Conservation (phyloP, 2,888 invertebrate genomes). For the Mythimna pallens region DNA sequence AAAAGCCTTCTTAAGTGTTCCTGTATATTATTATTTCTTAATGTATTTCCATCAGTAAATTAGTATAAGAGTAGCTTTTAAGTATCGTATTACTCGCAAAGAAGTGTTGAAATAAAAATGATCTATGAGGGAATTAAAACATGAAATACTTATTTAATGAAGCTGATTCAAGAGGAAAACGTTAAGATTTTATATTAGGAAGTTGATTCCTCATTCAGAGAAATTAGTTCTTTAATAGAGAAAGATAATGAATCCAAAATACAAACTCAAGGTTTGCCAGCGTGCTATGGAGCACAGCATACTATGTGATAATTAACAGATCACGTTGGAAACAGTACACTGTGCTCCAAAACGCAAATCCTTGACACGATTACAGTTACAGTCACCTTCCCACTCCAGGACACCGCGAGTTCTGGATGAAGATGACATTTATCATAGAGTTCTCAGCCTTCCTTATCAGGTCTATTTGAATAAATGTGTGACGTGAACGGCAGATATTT, state of each 20-base stretch:
- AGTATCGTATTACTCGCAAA: constrained; percentile 8
- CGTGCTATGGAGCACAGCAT: too few species aligned
- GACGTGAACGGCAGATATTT: too few species aligned
- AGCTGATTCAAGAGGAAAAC: neutral
- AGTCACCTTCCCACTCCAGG: too few species aligned
- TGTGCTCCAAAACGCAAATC: too few species aligned
- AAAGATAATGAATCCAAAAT: neutral
- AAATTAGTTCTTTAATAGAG: neutral
- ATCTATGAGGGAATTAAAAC: neutral
- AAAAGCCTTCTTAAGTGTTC: constrained; percentile 6
- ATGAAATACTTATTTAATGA: constrained; percentile 4
- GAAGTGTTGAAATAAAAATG: constrained; percentile 19
- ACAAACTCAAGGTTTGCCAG: too few species aligned
- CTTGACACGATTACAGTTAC: too few species aligned
- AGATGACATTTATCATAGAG: too few species aligned
- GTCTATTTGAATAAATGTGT: too few species aligned
- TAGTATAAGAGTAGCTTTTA: constrained; percentile 10
- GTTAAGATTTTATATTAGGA: neutral
- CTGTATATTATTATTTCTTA: constrained; percentile 8
- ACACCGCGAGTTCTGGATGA: too few species aligned
- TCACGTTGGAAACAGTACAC: too few species aligned
- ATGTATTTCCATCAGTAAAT: constrained; percentile 11
- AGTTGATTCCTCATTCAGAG: neutral
- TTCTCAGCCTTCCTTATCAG: too few species aligned
- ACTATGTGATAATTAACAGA: too few species aligned